Percentiles rank a stretch among this genome's conserved stretches.
These are phyloP conservation scores for Cheirogaleus medius DNA, from an alignment of 2,113 vertebrate genomes.

Conservation along the genomic window DNA sequence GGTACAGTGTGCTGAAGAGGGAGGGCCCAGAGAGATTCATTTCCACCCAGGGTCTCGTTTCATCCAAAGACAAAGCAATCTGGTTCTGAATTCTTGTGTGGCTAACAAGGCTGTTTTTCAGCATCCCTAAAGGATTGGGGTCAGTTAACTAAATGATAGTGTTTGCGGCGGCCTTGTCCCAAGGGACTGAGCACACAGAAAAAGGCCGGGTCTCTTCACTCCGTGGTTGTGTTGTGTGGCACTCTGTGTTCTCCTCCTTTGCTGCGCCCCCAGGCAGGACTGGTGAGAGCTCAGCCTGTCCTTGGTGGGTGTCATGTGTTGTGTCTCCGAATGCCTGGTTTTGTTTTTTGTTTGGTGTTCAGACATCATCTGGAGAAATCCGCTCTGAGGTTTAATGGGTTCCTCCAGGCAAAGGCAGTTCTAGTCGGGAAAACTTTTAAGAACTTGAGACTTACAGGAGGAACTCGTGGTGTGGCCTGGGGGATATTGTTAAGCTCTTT, in stretches of 20 bases:
- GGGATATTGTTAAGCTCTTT: conserved; percentile 68
- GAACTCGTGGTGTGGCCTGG: conserved; percentile 67
- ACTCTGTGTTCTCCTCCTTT: background rate
- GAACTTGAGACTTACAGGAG: conserved; percentile 76
- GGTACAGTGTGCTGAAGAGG: background rate
- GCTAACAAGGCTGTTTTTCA: conserved; percentile 36
- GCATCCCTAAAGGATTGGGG: background rate
- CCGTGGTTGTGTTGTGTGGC: too few relatives aligned
- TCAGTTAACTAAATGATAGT: conserved; percentile 35
- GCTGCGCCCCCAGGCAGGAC: background rate
- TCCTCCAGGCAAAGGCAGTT: conserved; percentile 59
- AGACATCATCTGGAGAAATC: conserved; percentile 65
- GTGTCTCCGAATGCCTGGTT: background rate
- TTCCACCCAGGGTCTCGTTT: background rate
- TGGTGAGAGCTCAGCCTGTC: background rate
- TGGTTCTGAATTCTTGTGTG: conserved; percentile 32
- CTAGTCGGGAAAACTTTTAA: conserved; percentile 71
- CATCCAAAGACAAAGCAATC: background rate
- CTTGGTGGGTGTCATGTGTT: conserved; percentile 1
- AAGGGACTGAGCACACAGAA: background rate
- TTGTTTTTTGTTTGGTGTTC: conserved; percentile 62
- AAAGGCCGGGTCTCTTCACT: background rate
- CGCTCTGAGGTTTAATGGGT: conserved; percentile 67
- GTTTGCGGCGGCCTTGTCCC: background rate
- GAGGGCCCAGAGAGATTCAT: background rate